phyloP scores from a whole-genome alignment of 2,113 vertebrate genomes.

The Syngnathoides biaculeatus region DNA sequence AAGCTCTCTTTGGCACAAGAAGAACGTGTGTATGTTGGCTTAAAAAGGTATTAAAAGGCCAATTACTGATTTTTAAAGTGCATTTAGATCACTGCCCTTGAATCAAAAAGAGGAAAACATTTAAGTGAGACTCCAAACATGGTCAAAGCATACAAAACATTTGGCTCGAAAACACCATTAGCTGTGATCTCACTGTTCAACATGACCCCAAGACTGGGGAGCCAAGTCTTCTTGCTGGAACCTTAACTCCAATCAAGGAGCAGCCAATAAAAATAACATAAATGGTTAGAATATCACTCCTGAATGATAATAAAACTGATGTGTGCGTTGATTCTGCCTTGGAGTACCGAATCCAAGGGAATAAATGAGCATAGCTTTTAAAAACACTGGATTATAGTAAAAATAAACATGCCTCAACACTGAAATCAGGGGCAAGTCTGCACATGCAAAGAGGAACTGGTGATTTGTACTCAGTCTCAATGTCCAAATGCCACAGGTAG shows the following conservation, averaged over 20 bases:
- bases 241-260: slow-evolving; percentile 62
- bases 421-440: slow-evolving; percentile 49
- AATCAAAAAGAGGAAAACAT: slow-evolving; percentile 15
- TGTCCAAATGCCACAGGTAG: slow-evolving; percentile 21
- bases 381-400: slow-evolving; percentile 23
- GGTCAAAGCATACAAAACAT: slow-evolving; percentile 7
- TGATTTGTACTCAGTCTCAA: slow-evolving; percentile 22
- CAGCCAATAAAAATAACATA: slow-evolving; percentile 1
- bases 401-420: slow-evolving; percentile 41
- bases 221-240: slow-evolving; percentile 43
- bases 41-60: slow-evolving; percentile 25
- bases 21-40: slow-evolving; percentile 10
- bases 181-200: slow-evolving; percentile 27
- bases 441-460: slow-evolving; percentile 24
- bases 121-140: neutral
- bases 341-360: slow-evolving; percentile 20
- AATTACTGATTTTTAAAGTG: slow-evolving; percentile 17
- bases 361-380: neutral
- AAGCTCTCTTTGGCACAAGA: slow-evolving; percentile 5
- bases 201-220: slow-evolving; percentile 26
- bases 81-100: slow-evolving; percentile 5
- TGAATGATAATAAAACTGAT: slow-evolving; percentile 20
- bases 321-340: slow-evolving; percentile 22
- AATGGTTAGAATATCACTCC: neutral
- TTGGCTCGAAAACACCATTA: slow-evolving; percentile 15